These are phyloP conservation scores for Ischnus inquisitorius DNA, from an alignment of 2,888 invertebrate species.

Conservation along the genomic window DNA sequence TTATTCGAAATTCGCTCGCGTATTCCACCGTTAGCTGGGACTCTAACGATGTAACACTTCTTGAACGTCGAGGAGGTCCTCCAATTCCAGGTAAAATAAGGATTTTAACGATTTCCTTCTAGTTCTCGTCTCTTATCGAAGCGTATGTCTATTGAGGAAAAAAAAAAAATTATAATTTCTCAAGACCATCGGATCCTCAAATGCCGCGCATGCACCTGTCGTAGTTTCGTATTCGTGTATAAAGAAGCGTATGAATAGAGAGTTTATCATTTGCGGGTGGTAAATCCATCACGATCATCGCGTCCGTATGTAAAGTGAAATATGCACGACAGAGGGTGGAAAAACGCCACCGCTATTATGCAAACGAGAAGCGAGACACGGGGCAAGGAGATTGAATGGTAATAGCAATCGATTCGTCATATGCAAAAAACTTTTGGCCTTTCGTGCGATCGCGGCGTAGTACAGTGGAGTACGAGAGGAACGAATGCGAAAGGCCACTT, in stretches of 20 bases:
- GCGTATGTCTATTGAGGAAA: no score
- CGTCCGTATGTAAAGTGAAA: constrained; percentile 78
- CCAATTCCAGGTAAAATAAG: no score
- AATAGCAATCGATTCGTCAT: constrained; percentile 84
- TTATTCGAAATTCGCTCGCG: no score
- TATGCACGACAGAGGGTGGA: constrained; percentile 53
- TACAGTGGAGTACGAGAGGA: constrained; percentile 59
- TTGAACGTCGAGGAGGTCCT: no score
- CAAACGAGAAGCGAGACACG: constrained; percentile 70
- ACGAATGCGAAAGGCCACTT: constrained; percentile 69
- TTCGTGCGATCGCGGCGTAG: constrained; percentile 13
- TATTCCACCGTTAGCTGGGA: no score
- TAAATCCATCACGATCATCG: constrained; percentile 58
- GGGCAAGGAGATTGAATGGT: constrained; percentile 83
- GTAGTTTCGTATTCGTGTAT: constrained; percentile 26
- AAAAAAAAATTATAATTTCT: no score
- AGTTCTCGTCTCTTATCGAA: no score
- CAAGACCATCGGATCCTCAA: no score
- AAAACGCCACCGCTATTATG: constrained; percentile 60
- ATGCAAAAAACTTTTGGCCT: constrained; percentile 80
- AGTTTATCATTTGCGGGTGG: constrained; percentile 56
- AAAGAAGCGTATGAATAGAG: constrained; percentile 62
- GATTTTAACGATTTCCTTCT: no score
- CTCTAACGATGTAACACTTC: no score
- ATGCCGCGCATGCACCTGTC: no score